phyloP scores from a whole-genome alignment of 2,797 vertebrate species.

The Sebastes diploproa region DNA sequence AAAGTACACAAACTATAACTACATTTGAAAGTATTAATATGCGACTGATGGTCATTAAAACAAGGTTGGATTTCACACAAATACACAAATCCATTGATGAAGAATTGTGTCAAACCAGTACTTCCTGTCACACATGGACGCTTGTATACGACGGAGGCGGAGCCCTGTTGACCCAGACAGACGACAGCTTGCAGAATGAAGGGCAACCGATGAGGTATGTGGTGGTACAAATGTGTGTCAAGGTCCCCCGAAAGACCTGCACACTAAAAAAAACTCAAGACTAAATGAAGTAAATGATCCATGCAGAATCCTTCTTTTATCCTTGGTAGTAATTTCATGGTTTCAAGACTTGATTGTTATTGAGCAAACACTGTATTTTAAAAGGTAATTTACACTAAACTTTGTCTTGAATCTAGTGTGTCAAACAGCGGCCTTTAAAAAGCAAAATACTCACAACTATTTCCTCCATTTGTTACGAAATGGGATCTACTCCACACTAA shows the following conservation, averaged over 20 bases:
- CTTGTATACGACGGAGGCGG: background rate
- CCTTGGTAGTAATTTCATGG: background rate
- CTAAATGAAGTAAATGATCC: background rate
- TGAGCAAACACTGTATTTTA: background rate
- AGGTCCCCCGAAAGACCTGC: background rate
- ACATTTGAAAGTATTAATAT: background rate
- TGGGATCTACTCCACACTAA: background rate
- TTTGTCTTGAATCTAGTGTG: background rate
- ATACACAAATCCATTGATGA: background rate
- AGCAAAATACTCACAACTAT: background rate
- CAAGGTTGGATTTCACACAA: background rate
- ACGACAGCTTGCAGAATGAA: background rate
- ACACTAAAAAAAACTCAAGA: background rate
- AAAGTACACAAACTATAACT: background rate
- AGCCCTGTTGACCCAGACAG: background rate
- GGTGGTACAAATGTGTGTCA: constrained; percentile 8
- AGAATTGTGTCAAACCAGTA: background rate
- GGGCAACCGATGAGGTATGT: background rate
- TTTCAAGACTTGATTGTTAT: background rate
- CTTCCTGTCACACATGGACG: background rate
- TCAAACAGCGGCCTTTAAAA: background rate
- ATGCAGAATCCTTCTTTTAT: background rate
- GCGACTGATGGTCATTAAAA: background rate
- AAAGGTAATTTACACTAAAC: background rate
- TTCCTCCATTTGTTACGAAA: background rate